These are phyloP conservation scores for Monoplex corrugatus DNA, from an alignment of 2,888 invertebrate species.

Conservation along the genomic window DNA sequence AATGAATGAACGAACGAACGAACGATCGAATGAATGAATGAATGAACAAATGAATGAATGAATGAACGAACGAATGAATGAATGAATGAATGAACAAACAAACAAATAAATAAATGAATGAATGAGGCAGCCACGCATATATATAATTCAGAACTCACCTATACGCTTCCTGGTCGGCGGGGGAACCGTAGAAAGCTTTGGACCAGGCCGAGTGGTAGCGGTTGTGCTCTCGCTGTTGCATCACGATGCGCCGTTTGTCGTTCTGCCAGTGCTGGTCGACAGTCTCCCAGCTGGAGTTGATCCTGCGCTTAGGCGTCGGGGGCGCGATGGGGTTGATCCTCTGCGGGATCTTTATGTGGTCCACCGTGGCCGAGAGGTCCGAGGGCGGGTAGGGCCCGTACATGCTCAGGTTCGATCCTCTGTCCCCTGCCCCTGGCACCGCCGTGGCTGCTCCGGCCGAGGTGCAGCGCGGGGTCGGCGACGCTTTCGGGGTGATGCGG, in stretches of 20 bases:
- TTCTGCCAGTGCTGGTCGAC: constrained; percentile 78
- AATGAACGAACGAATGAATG: too few relatives aligned
- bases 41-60: not conserved
- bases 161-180: constrained; percentile 78
- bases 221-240: constrained; percentile 79
- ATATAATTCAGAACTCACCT: too few relatives aligned
- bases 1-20: too few relatives aligned
- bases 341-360: constrained; percentile 69
- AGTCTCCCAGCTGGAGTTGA: constrained; percentile 78
- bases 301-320: constrained; percentile 71
- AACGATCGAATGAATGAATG: too few relatives aligned
- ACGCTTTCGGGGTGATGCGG: constrained; percentile 64
- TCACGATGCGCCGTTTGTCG: constrained; percentile 73
- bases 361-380: constrained; percentile 71
- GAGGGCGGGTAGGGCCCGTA: constrained; percentile 75
- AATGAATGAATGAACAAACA: too few relatives aligned
- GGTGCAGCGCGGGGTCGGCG: constrained; percentile 55
- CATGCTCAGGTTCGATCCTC: too few relatives aligned
- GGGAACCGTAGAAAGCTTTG: constrained; percentile 78
- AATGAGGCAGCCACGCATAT: not conserved
- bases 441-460: constrained; percentile 62
- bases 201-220: constrained; percentile 80
- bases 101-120: too few relatives aligned
- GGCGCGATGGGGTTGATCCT: constrained; percentile 78
- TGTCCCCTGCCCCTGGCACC: too few relatives aligned